Evolutionary conservation across 2,888 invertebrate species (phyloP), one percentile per base, ranked within the genome.

Genomic region (Tetheella fluctuosa): DNA sequence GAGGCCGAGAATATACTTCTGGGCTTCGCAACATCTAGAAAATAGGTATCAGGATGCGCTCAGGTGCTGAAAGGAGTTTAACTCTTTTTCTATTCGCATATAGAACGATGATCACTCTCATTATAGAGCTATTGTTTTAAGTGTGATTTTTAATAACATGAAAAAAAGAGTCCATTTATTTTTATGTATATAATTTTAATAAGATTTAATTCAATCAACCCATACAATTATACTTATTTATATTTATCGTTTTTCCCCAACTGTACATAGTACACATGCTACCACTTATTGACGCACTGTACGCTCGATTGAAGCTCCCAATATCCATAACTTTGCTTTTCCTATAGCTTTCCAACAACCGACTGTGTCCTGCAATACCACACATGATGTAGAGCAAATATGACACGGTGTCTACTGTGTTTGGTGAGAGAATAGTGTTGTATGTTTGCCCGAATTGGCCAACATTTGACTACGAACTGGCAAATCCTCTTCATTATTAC

Each of bases 291-390:
- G 78, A 76, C 76, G 77, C 71, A 79, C 73, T 76, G 80, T 79
- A 82, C 85, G 86, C 79, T 84, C 88, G 85, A 90, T 89, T 89
- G 88, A 84, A 83, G 81, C 73, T 71, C 76, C 71, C 74, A 74
- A 76, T 76, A 75, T 76, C 79, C 80, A 80, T 84, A 83, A 85
- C 81, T 86, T 82, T 80, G 76, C 74, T 59, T 77, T 70, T 65
- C 67, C 67, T 69, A 68, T 70, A 71, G 77, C 79, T 77, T 84
- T 79, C 83, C 81, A 77, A 67, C 73, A 62, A 60, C 23, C 23
- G 58, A 62, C 67, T 60, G 74, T 67, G 74, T 64, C 39, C 20
- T 10, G 23, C n/a, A 57, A 5, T 59, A 52, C 54, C 37, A 39
- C 52, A 52, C 3, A 30, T 28, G 12, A 48, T 5, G 20, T 25